phyloP scores from a whole-genome alignment of 1,140 invertebrate species.

The Patella vulgata region DNA sequence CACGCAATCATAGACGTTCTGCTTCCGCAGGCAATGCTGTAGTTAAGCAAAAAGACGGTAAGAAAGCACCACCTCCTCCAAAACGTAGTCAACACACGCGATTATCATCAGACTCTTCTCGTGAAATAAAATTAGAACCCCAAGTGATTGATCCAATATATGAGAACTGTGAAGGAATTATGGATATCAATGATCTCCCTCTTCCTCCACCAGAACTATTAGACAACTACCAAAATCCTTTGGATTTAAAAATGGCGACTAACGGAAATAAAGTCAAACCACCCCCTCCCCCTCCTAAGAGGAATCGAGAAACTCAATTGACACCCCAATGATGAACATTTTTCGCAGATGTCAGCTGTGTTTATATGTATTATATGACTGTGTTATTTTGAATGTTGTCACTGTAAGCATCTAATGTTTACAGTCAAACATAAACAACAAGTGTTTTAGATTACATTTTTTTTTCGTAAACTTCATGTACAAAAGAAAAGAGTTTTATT shows the following conservation, averaged over 20 bases:
- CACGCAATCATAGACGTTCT: constrained; percentile 26
- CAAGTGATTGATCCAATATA: constrained; percentile 41
- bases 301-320: constrained; percentile 54
- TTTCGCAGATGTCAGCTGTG: too few relatives aligned
- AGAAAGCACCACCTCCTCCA: constrained; percentile 49
- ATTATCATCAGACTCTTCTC: constrained; percentile 35
- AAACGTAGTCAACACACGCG: constrained; percentile 57
- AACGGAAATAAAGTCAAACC: constrained; percentile 41
- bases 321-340: constrained; percentile 30
- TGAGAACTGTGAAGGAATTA: constrained; percentile 55
- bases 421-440: too few relatives aligned
- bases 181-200: constrained; percentile 59
- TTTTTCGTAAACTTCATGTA: too few relatives aligned
- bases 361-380: too few relatives aligned
- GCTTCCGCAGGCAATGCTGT: constrained; percentile 26
- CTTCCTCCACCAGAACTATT: constrained; percentile 60
- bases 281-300: constrained; percentile 55
- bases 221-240: constrained; percentile 15
- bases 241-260: constrained; percentile 6
- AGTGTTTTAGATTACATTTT: too few relatives aligned
- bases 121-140: constrained; percentile 2
- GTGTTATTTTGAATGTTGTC: too few relatives aligned
- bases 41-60: constrained; percentile 22
- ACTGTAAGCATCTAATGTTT: too few relatives aligned
- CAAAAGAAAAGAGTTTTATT: too few relatives aligned